These are phyloP conservation scores for Muraenolepis orangiensis DNA, from an alignment of 2,797 vertebrate genomes.

Conservation along the genomic window DNA sequence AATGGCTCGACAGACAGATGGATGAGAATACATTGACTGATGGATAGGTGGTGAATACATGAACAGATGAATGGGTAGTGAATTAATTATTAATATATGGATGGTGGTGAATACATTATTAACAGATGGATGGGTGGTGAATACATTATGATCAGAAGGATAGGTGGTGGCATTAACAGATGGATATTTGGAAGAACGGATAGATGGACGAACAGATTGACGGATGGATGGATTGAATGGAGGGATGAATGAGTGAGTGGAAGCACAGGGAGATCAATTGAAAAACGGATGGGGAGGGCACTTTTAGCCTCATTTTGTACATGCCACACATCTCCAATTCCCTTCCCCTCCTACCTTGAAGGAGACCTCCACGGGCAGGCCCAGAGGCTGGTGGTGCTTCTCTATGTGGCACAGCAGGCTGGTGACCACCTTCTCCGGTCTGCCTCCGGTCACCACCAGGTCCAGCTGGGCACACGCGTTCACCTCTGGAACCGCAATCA, in stretches of 20 bases:
- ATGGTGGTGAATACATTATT: not conserved
- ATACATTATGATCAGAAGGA: too few species aligned
- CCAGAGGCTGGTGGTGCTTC: constrained; percentile 65
- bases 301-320: not conserved
- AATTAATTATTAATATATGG: too few species aligned
- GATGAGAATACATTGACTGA: too few species aligned
- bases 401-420: constrained; percentile 77
- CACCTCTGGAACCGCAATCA: constrained; percentile 62
- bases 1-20: not conserved
- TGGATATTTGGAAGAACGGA: too few species aligned
- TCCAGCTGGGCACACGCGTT: constrained; percentile 77
- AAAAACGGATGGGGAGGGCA: not conserved
- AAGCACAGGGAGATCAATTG: too few species aligned
- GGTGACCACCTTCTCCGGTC: constrained; percentile 67
- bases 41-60: not conserved
- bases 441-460: constrained; percentile 75
- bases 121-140: not conserved
- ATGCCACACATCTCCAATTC: not conserved
- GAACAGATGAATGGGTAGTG: not conserved
- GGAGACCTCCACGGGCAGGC: constrained; percentile 77
- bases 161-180: not conserved
- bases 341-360: constrained; percentile 79
- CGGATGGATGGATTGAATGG: not conserved
- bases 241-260: not conserved
- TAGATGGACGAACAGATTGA: not conserved